Conservation (phyloP, 2,113 vertebrate genomes). For the Poicephalus gulielmi region DNA sequence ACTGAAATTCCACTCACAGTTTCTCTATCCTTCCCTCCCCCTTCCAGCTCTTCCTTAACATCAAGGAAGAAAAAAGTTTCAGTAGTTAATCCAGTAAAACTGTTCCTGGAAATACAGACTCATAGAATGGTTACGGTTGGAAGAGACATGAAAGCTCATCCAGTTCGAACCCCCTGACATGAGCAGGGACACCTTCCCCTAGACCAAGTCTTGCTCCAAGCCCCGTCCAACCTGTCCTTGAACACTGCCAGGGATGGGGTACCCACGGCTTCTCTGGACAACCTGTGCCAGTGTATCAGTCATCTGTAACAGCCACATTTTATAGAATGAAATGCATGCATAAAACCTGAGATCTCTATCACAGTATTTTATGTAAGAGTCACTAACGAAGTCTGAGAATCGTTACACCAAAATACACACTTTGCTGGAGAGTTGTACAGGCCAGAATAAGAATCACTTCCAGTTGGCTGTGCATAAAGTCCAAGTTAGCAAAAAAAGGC, state of each 20-base stretch:
- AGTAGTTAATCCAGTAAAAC: neutral
- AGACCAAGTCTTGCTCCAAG: too few species aligned
- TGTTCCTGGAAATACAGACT: neutral
- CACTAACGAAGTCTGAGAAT: neutral
- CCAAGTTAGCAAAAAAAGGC: neutral
- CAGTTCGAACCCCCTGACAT: too few species aligned
- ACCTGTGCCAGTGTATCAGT: too few species aligned
- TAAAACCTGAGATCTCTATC: neutral
- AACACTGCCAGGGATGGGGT: too few species aligned
- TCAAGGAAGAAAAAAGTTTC: neutral
- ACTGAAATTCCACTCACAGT: neutral
- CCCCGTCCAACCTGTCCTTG: too few species aligned
- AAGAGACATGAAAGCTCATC: too few species aligned
- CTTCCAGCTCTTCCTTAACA: neutral
- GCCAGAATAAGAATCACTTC: neutral
- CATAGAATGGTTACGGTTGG: too few species aligned
- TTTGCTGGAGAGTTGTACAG: neutral
- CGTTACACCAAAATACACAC: neutral
- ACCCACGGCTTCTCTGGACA: too few species aligned
- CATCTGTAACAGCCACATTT: neutral
- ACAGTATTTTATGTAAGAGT: neutral
- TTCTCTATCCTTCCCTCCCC: neutral
- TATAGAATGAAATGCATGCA: neutral
- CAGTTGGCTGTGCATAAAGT: neutral
- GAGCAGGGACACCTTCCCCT: too few species aligned